Percentiles rank a stretch among this genome's conserved stretches.
phyloP scores from a whole-genome alignment of 2,113 vertebrate genomes.

The Erinaceus europaeus region DNA sequence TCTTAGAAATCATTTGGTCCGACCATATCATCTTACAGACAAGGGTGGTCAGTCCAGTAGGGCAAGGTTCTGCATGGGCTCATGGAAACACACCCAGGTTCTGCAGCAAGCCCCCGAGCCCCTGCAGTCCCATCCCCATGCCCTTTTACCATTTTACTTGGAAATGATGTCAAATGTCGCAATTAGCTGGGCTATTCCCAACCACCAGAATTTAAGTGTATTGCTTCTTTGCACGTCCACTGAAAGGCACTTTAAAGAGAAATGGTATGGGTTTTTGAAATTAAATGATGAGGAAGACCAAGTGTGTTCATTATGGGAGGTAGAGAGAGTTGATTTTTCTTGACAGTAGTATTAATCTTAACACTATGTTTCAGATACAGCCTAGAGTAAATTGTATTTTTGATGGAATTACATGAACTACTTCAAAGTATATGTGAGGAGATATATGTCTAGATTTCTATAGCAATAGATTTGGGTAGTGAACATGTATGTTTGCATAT shows the following conservation, averaged over 20 bases:
- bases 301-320: background rate
- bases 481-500: background rate
- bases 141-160: background rate
- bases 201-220: background rate
- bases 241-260: background rate
- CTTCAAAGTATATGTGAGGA: background rate
- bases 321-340: constrained; percentile 9
- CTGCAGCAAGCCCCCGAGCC: rapidly evolving
- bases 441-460: background rate
- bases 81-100: background rate
- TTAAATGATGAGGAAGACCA: constrained; percentile 26
- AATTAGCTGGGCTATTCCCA: background rate
- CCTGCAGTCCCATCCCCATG: background rate
- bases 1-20: background rate
- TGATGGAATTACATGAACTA: background rate
- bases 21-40: background rate
- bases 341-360: constrained; percentile 18
- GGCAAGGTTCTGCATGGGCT: background rate
- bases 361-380: background rate
- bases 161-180: background rate
- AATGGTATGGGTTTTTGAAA: constrained; percentile 15
- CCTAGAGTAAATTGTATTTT: background rate
- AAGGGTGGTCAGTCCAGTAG: background rate
- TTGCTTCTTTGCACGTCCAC: background rate
- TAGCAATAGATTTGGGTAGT: background rate